Conservation (phyloP, 2,113 vertebrate genomes). For the Colius striatus region DNA sequence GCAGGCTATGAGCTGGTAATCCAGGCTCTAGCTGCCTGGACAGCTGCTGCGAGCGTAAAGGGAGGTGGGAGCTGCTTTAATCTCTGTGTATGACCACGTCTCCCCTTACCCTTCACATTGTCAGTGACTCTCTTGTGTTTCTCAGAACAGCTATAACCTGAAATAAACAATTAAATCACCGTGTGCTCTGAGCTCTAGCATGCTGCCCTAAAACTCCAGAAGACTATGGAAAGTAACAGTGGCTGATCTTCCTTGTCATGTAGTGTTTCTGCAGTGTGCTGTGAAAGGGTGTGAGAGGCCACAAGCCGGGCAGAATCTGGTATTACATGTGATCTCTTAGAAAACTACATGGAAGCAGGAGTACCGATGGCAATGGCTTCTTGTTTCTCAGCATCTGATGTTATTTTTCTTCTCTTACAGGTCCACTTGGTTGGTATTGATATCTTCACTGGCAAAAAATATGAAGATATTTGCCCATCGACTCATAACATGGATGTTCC, state of each 20-base stretch:
- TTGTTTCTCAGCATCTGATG: background rate
- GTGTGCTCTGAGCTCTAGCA: background rate
- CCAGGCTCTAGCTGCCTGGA: background rate
- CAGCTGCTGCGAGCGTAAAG: background rate
- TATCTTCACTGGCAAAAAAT: constrained; percentile 98
- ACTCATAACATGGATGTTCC: constrained; percentile 99
- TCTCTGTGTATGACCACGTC: background rate
- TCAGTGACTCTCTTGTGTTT: background rate
- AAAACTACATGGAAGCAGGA: background rate
- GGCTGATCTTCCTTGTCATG: background rate
- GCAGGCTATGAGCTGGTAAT: background rate
- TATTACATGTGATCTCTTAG: background rate
- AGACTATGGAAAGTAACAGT: background rate
- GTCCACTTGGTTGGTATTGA: constrained; percentile 98
- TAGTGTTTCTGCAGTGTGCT: background rate
- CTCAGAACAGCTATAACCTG: background rate
- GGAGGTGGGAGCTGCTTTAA: background rate
- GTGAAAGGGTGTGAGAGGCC: background rate
- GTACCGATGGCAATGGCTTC: background rate
- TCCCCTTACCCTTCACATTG: background rate
- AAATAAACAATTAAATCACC: background rate
- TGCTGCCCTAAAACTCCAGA: background rate
- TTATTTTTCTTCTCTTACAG: constrained; percentile 60
- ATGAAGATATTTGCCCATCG: constrained; percentile 98
- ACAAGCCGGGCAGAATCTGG: background rate